phyloP scores from a whole-genome alignment of 2,113 vertebrate genomes.

The Corythoichthys intestinalis region DNA sequence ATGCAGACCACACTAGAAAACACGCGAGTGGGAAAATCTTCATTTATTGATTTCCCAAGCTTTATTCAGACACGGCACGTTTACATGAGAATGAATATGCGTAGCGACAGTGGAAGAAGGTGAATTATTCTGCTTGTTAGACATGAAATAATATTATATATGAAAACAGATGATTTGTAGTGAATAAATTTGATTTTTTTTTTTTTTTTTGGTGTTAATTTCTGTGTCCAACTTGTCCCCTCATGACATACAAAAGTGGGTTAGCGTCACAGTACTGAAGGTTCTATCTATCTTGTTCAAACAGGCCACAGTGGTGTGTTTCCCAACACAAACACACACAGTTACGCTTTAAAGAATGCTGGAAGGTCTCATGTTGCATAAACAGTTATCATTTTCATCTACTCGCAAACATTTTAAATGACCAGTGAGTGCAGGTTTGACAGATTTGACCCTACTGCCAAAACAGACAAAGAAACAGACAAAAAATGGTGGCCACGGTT shows the following conservation, averaged over 20 bases:
- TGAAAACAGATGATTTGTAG: not conserved
- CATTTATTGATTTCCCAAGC: not conserved
- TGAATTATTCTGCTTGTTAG: not conserved
- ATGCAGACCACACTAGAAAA: not conserved
- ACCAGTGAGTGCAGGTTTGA: not conserved
- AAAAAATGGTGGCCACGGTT: not conserved
- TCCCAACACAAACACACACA: slow-evolving; percentile 11
- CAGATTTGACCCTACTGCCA: not conserved
- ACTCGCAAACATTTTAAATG: not conserved
- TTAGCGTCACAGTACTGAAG: not conserved
- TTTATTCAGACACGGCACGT: not conserved
- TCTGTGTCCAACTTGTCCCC: not conserved
- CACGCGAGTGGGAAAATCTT: not conserved
- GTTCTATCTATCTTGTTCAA: slow-evolving; percentile 43
- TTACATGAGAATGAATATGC: not conserved
- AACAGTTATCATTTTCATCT: not conserved
- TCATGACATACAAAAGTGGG: not conserved
- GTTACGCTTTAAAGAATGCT: slow-evolving; percentile 5
- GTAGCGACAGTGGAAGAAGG: not conserved
- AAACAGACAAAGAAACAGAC: too few relatives aligned
- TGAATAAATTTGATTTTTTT: not conserved
- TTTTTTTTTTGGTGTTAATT: not conserved
- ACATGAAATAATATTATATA: too few relatives aligned
- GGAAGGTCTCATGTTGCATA: not conserved
- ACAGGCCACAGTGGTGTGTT: slow-evolving; percentile 31